These are phyloP conservation scores for Hydrotaea cyrtoneurina DNA, from an alignment of 2,888 invertebrate species.

Conservation along the genomic window DNA sequence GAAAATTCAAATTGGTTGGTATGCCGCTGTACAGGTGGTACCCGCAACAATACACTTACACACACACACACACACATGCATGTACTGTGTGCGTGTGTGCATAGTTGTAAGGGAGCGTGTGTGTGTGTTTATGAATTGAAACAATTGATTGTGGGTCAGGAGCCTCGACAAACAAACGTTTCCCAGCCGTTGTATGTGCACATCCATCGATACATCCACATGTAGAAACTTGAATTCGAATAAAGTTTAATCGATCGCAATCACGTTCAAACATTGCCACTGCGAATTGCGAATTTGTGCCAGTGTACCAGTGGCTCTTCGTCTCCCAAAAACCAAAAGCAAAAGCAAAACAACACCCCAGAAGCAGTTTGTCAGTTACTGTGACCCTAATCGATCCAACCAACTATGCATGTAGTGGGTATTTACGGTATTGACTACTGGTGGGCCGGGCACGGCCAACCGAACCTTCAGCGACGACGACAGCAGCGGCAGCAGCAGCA, in stretches of 20 bases:
- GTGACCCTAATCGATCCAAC: conserved; percentile 67
- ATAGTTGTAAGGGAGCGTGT: not conserved
- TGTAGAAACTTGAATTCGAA: not conserved
- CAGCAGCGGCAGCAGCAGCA: not conserved
- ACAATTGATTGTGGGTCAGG: conserved; percentile 27
- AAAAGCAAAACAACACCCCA: conserved; percentile 14
- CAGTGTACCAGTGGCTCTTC: conserved; percentile 34
- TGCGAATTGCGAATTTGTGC: conserved; percentile 37
- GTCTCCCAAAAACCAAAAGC: conserved; percentile 15
- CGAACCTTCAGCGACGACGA: conserved; percentile 30
- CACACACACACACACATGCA: no score
- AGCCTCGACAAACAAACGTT: conserved; percentile 1
- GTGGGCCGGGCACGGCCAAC: conserved; percentile 47
- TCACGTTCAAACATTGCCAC: conserved; percentile 25
- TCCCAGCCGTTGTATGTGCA: not conserved
- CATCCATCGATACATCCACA: not conserved
- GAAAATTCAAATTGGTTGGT: conserved; percentile 3
- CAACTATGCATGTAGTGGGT: conserved; percentile 59
- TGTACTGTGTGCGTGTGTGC: not conserved
- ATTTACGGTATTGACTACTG: conserved; percentile 60
- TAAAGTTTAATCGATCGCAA: conserved; percentile 50
- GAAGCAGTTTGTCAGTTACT: conserved; percentile 37
- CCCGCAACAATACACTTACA: not conserved
- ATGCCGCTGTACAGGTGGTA: not conserved
- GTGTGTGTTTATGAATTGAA: no score